phyloP scores from a whole-genome alignment of 2,888 invertebrate species.

The Mechanitis messenoides region DNA sequence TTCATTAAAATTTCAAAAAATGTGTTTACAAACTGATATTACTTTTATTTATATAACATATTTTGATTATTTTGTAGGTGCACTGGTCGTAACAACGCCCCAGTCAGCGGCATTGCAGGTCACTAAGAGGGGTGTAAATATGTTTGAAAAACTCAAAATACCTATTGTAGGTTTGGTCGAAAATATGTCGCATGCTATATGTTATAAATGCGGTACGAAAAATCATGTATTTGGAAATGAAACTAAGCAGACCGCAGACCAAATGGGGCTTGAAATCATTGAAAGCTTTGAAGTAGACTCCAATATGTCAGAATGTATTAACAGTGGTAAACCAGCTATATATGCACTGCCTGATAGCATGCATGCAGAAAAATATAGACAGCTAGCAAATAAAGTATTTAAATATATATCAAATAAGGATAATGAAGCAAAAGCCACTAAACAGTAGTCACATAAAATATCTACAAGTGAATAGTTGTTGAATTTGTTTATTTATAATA shows the following conservation, averaged over 20 bases:
- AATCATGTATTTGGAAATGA: constrained; percentile 85
- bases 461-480: constrained; percentile 37
- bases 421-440: constrained; percentile 44
- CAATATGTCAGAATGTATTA: constrained; percentile 81
- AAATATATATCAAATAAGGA: constrained; percentile 63
- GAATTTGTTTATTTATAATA: constrained; percentile 47
- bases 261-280: constrained; percentile 81
- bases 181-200: constrained; percentile 90
- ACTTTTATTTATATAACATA: constrained; percentile 57
- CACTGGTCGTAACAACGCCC: constrained; percentile 94
- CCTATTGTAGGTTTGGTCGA: constrained; percentile 92
- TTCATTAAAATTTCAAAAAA: no score
- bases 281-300: constrained; percentile 84
- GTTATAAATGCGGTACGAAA: constrained; percentile 84
- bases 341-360: constrained; percentile 78
- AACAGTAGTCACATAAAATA: constrained; percentile 41
- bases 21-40: no score
- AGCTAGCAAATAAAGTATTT: constrained; percentile 64
- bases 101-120: constrained; percentile 92
- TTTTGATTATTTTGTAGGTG: constrained; percentile 84
- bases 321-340: constrained; percentile 85
- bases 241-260: constrained; percentile 76
- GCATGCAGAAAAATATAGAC: constrained; percentile 67
- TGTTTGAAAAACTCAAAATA: constrained; percentile 90
- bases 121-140: constrained; percentile 88